Evolutionary conservation across 2,797 vertebrate species (phyloP), one percentile per base, ranked within the genome.

Genomic region (Phyllotis vaccarum): DNA sequence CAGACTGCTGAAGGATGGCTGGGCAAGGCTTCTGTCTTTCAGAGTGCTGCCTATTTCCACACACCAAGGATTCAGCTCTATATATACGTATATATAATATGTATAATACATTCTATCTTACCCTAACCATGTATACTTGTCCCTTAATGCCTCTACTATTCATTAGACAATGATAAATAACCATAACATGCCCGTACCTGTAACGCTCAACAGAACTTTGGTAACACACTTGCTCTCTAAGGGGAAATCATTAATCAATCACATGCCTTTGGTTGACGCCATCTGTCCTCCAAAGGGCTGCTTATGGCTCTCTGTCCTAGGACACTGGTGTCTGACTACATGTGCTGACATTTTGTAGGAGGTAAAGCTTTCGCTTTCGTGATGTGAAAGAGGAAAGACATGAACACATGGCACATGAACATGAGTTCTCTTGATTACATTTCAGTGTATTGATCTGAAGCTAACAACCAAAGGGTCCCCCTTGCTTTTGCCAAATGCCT

Each of bases 241-340:
- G 95, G 98, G 97, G 98, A 96, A 98, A 98, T 97, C 97, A 79
- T 96, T 97, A 60, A 97, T 98, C 97, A 95, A 97, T 92, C 94
- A 97, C 97, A 97, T 97, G 98, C 98, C 97, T 98, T 98, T 98
- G 98, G 98, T 86, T 98, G 98, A 98, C 97, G 98, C 97, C 14
- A 64, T 95, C 96, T 43, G 98, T 98, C 97, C 98, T 98, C 98
- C 97, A 96, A 91, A 98, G 98, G 98, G 97, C 97, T 98, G 96
- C 97, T 97, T 97, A 98, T 98, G 98, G 98, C 98, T 98, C 98
- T 98, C 98, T 98, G 98, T 98, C 98, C 98, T 98, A 97, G 97
- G 97, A 97, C 87, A 94, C 96, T 92, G 96, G 97, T 91, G 96
- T 97, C 97, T 83, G 94, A 93, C 72, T 96, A 94, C 96, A 96